Conservation (phyloP, 2,113 vertebrate genomes). For the Calidris pugnax region DNA sequence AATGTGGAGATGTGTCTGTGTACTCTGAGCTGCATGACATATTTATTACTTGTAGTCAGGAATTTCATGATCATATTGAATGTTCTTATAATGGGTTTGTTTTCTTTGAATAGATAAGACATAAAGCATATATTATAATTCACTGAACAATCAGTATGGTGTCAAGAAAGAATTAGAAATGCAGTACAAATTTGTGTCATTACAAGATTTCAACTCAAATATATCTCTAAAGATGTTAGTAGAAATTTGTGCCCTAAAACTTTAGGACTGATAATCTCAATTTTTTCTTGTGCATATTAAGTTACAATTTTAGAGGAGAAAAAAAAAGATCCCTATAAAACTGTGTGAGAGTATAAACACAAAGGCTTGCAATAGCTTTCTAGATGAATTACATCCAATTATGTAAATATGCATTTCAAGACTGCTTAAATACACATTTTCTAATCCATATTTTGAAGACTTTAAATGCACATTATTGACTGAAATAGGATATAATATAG, state of each 20-base stretch:
- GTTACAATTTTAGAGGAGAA: neutral
- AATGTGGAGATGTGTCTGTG: neutral
- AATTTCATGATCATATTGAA: neutral
- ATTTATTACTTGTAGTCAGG: neutral
- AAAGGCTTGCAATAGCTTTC: neutral
- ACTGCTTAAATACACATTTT: neutral
- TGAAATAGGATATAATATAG: neutral
- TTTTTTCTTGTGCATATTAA: neutral
- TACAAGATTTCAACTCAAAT: neutral
- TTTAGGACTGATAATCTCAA: neutral
- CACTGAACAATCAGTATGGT: neutral
- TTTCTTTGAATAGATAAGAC: neutral
- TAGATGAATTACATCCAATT: neutral
- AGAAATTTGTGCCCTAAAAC: neutral
- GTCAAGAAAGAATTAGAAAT: neutral
- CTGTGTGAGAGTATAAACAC: neutral
- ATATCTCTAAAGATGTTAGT: neutral
- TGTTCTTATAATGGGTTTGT: neutral
- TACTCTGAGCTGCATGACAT: neutral
- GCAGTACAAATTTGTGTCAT: neutral
- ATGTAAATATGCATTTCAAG: neutral
- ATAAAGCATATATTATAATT: neutral
- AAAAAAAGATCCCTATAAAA: neutral
- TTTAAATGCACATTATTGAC: neutral
- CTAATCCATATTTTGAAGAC: neutral